These are phyloP conservation scores for Crypturellus undulatus DNA, from an alignment of 2,113 vertebrate species.

Conservation along the genomic window DNA sequence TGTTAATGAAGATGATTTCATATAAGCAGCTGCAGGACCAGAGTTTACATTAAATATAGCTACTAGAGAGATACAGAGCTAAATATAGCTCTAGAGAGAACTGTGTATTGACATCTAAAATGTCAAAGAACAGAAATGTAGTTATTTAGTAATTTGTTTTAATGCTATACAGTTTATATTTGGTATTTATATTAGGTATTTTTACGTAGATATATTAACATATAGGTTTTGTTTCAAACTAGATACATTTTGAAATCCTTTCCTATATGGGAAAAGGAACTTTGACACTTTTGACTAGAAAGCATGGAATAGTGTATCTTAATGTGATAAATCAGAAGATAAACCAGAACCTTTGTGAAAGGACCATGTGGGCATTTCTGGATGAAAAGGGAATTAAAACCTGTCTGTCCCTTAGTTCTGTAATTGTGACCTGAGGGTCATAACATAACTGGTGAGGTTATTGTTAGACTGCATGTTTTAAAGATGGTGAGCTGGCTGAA, in stretches of 20 bases:
- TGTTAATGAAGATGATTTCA: background rate
- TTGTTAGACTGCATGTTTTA: background rate
- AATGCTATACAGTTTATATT: background rate
- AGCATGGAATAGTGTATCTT: background rate
- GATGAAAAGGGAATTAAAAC: background rate
- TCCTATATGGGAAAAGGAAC: background rate
- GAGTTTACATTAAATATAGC: background rate
- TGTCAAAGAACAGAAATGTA: background rate
- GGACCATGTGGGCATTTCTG: accelerated
- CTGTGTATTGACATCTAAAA: background rate
- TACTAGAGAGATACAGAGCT: too few species aligned
- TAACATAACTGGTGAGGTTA: background rate
- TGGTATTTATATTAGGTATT: accelerated
- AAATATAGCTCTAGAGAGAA: background rate
- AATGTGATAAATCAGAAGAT: background rate
- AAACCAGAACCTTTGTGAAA: background rate
- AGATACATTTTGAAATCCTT: background rate
- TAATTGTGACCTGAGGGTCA: background rate
- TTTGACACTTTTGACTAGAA: background rate
- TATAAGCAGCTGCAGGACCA: background rate
- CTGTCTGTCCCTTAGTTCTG: background rate
- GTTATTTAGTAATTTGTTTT: background rate
- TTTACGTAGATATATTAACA: background rate
- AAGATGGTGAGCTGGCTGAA: background rate
- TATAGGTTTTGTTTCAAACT: background rate